Conservation (phyloP, 2,888 invertebrate genomes). For the Blomia tropicalis region DNA sequence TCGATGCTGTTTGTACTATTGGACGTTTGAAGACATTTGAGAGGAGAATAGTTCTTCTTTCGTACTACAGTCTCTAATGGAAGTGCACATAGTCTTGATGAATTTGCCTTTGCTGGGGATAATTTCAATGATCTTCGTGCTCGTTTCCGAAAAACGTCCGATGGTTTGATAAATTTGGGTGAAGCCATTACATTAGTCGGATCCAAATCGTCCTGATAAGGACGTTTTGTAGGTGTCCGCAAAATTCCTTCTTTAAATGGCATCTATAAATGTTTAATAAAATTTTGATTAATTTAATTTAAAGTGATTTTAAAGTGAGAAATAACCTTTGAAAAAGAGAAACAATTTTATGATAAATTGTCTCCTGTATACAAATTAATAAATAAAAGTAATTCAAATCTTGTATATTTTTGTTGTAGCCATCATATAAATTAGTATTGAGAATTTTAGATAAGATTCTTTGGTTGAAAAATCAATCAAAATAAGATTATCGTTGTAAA, state of each 20-base stretch:
- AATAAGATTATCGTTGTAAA: too few species aligned
- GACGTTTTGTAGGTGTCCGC: constrained; percentile 11
- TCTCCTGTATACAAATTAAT: too few species aligned
- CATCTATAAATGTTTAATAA: neutral
- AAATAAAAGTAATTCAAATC: too few species aligned
- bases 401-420: too few species aligned
- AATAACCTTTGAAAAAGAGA: too few species aligned
- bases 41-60: constrained; percentile 21
- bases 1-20: neutral
- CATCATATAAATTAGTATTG: too few species aligned
- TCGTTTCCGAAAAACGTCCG: constrained; percentile 20
- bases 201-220: neutral
- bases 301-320: too few species aligned
- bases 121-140: neutral
- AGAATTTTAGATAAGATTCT: too few species aligned
- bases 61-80: neutral
- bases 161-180: constrained; percentile 25
- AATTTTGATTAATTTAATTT: neutral
- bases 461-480: too few species aligned
- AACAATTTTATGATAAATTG: too few species aligned
- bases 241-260: neutral
- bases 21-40: constrained; percentile 22
- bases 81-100: neutral
- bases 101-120: constrained; percentile 9
- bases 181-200: neutral